Conservation (phyloP, 2,888 invertebrate species). For the Tuberolachnus salignus region DNA sequence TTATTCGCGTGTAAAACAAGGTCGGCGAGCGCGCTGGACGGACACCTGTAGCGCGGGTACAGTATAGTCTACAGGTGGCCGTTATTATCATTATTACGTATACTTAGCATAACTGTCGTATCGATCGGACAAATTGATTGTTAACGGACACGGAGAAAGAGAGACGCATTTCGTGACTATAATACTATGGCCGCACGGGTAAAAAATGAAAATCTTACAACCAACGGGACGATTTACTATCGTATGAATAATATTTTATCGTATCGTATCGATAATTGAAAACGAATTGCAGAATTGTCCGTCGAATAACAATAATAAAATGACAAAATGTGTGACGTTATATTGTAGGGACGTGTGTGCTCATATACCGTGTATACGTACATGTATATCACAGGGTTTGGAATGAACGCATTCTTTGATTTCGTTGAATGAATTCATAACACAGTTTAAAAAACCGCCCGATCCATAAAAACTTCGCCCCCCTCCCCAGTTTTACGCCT, state of each 20-base stretch:
- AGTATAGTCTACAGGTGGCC: not conserved
- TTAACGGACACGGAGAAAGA: slow-evolving; percentile 8
- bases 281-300: slow-evolving; percentile 19
- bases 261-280: no score
- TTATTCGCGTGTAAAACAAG: slow-evolving; percentile 53
- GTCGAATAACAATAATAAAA: no score
- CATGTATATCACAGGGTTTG: no score
- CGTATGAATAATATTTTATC: no score
- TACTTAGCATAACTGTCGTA: slow-evolving; percentile 25
- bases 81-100: not conserved
- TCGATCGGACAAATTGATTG: slow-evolving; percentile 46
- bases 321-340: not conserved
- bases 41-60: not conserved
- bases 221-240: no score
- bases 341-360: no score
- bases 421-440: no score
- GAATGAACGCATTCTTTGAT: no score
- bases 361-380: no score
- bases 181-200: not conserved
- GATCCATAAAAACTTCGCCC: no score
- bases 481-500: no score
- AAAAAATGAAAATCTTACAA: not conserved
- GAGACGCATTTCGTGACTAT: not conserved
- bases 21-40: not conserved
- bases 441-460: no score